These are phyloP conservation scores for Thumatha senex DNA, from an alignment of 2,888 invertebrate genomes.

Conservation along the genomic window DNA sequence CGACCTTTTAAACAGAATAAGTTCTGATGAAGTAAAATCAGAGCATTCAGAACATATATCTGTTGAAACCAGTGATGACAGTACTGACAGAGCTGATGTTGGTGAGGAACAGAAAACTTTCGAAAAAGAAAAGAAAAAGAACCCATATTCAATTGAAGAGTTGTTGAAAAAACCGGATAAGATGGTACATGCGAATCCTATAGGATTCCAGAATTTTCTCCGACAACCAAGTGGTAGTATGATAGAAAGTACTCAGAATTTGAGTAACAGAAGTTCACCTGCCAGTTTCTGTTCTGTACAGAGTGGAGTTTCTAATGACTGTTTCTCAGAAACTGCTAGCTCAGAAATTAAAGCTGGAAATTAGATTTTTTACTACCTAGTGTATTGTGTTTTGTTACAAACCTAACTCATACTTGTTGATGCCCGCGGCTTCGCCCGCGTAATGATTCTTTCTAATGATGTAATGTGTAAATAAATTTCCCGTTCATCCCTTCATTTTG, in stretches of 20 bases:
- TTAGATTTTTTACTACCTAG: conserved; percentile 30
- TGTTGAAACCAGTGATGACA: conserved; percentile 84
- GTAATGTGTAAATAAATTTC: too few species aligned
- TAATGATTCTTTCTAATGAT: too few species aligned
- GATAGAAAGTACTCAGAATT: conserved; percentile 70
- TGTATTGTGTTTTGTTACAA: neutral
- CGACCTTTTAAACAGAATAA: conserved; percentile 66
- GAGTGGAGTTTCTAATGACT: conserved; percentile 69
- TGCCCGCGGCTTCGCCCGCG: too few species aligned
- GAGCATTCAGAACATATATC: conserved; percentile 76
- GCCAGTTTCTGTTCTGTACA: conserved; percentile 74
- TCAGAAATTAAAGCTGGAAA: conserved; percentile 74
- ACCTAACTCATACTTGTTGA: too few species aligned
- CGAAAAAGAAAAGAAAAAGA: conserved; percentile 85
- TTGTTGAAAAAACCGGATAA: conserved; percentile 91
- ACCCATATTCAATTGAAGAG: conserved; percentile 95
- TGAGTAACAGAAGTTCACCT: conserved; percentile 73
- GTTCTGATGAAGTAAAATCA: conserved; percentile 70
- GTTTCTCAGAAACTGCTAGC: conserved; percentile 63
- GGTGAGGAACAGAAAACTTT: conserved; percentile 62
- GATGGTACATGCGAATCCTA: conserved; percentile 66
- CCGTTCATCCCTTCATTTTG: too few species aligned
- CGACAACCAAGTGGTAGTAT: conserved; percentile 84
- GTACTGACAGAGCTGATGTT: conserved; percentile 79
- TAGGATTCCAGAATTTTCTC: conserved; percentile 71